Conservation (phyloP, 2,797 vertebrate genomes). For the Alosa sapidissima region DNA sequence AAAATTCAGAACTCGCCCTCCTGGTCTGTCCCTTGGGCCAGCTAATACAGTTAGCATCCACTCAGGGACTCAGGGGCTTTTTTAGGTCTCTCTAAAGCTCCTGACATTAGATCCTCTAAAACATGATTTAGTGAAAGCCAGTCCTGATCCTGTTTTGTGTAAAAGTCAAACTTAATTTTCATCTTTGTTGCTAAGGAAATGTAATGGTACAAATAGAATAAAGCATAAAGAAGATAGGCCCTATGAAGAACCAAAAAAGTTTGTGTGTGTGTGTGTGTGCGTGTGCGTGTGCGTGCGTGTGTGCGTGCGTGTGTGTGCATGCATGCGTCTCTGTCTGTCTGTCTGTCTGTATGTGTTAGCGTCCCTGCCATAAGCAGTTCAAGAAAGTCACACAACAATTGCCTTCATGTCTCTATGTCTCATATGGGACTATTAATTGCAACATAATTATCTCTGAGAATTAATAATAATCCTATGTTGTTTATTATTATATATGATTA, state of each 20-base stretch:
- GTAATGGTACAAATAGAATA: slow-evolving; percentile 57
- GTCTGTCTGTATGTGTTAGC: not conserved
- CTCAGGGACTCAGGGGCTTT: slow-evolving; percentile 67
- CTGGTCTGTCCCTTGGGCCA: slow-evolving; percentile 61
- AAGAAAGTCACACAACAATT: not conserved
- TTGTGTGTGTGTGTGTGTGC: not conserved
- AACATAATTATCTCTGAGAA: not conserved
- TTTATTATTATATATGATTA: not conserved
- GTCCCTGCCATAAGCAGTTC: not conserved
- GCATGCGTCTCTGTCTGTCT: not conserved
- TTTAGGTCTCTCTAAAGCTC: slow-evolving; percentile 70
- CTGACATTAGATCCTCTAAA: slow-evolving; percentile 77
- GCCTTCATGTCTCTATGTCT: not conserved
- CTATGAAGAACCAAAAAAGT: slow-evolving; percentile 6
- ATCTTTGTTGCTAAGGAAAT: slow-evolving; percentile 66
- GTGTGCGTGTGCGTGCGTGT: not conserved
- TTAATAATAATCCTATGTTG: not conserved
- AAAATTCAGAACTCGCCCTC: slow-evolving; percentile 58
- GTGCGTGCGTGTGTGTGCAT: slow-evolving; percentile 1
- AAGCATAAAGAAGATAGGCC: slow-evolving; percentile 22
- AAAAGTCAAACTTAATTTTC: slow-evolving; percentile 79
- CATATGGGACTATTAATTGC: not conserved
- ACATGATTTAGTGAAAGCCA: slow-evolving; percentile 77
- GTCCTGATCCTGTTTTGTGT: slow-evolving; percentile 74
- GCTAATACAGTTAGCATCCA: slow-evolving; percentile 75